Conservation (phyloP, 1,140 invertebrate species). For the Anoplolepis gracilipes region DNA sequence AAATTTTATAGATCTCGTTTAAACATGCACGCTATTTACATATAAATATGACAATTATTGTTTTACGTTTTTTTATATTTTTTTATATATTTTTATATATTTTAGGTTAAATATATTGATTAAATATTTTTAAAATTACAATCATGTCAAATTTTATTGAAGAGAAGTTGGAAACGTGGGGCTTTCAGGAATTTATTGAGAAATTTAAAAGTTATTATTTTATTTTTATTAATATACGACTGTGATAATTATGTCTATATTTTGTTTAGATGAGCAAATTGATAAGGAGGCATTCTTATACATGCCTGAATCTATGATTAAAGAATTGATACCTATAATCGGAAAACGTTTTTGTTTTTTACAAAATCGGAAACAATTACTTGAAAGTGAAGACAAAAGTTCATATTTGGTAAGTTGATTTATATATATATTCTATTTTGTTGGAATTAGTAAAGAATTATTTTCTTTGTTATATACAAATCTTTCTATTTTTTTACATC, state of each 20-base stretch:
- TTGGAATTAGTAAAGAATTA: neutral
- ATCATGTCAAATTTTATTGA: neutral
- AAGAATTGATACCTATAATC: conserved; percentile 11
- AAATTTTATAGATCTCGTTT: no score
- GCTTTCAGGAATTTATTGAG: neutral
- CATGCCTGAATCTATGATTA: conserved; percentile 1
- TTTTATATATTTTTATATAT: no score
- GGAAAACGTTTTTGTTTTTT: conserved; percentile 19
- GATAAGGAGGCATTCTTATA: neutral
- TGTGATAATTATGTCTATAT: neutral
- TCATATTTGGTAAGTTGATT: no score
- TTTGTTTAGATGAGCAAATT: conserved; percentile 29
- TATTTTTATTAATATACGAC: conserved; percentile 11
- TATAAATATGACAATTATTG: no score
- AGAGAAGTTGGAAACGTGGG: neutral
- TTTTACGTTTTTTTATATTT: no score
- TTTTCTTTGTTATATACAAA: neutral
- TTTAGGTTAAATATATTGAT: no score
- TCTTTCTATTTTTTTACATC: neutral
- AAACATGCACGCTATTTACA: no score
- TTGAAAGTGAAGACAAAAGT: no score
- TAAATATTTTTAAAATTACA: neutral
- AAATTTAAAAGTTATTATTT: conserved; percentile 7
- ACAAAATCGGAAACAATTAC: neutral
- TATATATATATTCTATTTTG: neutral